Conservation (phyloP, 2,888 invertebrate genomes). For the Chrysomela aeneicollis region DNA sequence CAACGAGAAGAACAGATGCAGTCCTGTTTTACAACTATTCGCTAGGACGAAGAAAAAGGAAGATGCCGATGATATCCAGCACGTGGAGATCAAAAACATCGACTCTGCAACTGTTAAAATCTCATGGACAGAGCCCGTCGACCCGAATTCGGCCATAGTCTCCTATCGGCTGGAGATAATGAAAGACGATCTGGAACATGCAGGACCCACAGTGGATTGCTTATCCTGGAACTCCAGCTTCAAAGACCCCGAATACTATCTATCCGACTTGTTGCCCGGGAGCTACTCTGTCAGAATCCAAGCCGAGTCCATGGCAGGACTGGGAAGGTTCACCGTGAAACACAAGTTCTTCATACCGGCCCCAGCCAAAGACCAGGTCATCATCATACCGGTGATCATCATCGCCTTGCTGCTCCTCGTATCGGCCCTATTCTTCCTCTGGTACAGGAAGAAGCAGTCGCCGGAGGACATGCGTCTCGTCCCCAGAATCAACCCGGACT, state of each 20-base stretch:
- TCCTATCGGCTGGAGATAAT: slow-evolving; percentile 69
- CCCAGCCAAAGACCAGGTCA: slow-evolving; percentile 24
- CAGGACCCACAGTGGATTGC: slow-evolving; percentile 62
- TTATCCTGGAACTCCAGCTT: slow-evolving; percentile 52
- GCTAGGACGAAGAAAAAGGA: slow-evolving; percentile 62
- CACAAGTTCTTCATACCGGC: slow-evolving; percentile 43
- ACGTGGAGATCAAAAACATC: slow-evolving; percentile 39
- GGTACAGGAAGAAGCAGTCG: slow-evolving; percentile 53
- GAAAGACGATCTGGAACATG: slow-evolving; percentile 55
- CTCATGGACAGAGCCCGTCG: slow-evolving; percentile 68
- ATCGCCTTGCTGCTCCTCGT: neutral
- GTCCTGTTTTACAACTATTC: slow-evolving; percentile 60
- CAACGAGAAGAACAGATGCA: slow-evolving; percentile 63
- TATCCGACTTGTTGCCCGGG: slow-evolving; percentile 63
- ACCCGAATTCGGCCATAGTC: slow-evolving; percentile 72
- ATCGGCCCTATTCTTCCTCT: slow-evolving; percentile 43
- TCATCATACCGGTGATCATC: slow-evolving; percentile 6
- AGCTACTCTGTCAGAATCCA: slow-evolving; percentile 65
- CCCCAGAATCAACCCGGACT: slow-evolving; percentile 69
- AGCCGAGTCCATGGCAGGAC: slow-evolving; percentile 69
- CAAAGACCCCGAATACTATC: slow-evolving; percentile 8
- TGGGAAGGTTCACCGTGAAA: slow-evolving; percentile 57
- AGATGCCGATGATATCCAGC: slow-evolving; percentile 59
- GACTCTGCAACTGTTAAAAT: slow-evolving; percentile 49
- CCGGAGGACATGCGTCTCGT: slow-evolving; percentile 61